Conservation (phyloP, 2,113 vertebrate genomes). For the Nestor notabilis region DNA sequence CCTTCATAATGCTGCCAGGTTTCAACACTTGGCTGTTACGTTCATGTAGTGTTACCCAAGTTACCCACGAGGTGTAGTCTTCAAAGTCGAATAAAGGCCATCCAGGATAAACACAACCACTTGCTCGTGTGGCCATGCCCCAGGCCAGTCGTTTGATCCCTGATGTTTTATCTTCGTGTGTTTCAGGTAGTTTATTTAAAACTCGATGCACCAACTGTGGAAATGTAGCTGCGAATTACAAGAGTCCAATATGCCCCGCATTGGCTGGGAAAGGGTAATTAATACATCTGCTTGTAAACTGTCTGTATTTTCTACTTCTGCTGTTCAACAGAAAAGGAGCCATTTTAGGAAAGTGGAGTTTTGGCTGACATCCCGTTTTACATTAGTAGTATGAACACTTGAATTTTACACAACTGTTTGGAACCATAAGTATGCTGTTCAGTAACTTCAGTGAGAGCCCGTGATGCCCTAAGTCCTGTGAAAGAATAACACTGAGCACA, state of each 20-base stretch:
- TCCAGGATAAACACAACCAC: background rate
- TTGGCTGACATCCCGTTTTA: background rate
- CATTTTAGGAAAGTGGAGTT: background rate
- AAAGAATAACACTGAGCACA: background rate
- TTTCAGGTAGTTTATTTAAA: conserved; percentile 92
- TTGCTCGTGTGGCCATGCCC: background rate
- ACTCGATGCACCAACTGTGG: conserved; percentile 92
- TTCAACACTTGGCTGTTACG: rapidly evolving
- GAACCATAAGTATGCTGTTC: rapidly evolving
- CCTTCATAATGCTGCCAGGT: background rate
- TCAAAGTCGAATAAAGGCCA: background rate
- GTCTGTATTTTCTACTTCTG: background rate
- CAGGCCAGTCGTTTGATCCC: background rate
- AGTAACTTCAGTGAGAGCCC: background rate
- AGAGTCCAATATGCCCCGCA: conserved; percentile 88
- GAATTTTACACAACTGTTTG: background rate
- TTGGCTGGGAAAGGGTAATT: conserved; percentile 92
- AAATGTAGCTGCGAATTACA: conserved; percentile 82
- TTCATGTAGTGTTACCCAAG: background rate
- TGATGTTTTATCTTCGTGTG: background rate
- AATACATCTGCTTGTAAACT: conserved; percentile 3
- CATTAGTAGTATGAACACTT: background rate
- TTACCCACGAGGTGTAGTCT: background rate
- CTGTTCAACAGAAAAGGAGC: background rate
- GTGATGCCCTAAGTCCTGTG: rapidly evolving